phyloP scores from a whole-genome alignment of 53 echinoderm and acorn worm species.

The Henricia sp. region DNA sequence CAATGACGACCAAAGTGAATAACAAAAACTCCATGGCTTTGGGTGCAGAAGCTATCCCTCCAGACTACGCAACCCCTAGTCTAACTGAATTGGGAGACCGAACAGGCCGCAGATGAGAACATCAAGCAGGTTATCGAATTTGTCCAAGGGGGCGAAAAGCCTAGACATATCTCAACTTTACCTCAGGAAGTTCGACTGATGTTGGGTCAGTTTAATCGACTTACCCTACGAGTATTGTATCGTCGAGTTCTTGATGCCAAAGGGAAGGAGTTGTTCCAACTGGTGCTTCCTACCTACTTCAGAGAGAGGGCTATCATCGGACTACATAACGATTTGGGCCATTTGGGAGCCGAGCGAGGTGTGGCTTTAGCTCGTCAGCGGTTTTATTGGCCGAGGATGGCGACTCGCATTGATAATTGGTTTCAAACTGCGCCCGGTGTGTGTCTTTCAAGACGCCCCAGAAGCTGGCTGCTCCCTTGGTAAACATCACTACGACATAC shows the following conservation, averaged over 20 bases:
- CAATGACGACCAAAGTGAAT: too few relatives aligned
- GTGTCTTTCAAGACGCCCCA: conserved; percentile 33
- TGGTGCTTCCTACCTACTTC: conserved; percentile 51
- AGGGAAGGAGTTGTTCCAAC: conserved; percentile 26
- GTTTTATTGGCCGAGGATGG: conserved; percentile 68
- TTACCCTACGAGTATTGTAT: conserved; percentile 16
- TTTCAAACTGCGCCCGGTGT: conserved; percentile 33
- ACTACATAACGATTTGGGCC: conserved; percentile 57
- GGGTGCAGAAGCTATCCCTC: conserved; percentile 4
- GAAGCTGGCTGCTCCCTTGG: conserved; percentile 52
- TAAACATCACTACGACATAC: conserved; percentile 54
- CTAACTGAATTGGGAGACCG: not conserved
- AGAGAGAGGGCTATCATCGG: conserved; percentile 45
- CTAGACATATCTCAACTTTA: not conserved
- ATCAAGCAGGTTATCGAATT: conserved; percentile 21
- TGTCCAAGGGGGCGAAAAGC: not conserved
- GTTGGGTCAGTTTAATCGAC: not conserved
- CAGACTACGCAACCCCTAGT: not conserved
- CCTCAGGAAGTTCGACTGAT: conserved; percentile 7
- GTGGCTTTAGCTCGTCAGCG: conserved; percentile 44
- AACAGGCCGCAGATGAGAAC: conserved; percentile 10
- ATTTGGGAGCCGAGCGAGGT: conserved; percentile 48
- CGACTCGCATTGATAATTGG: not conserved
- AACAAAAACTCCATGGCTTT: not conserved
- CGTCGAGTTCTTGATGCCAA: conserved; percentile 7